These are phyloP conservation scores for Ferdinandea cuprea DNA, from an alignment of 2,888 invertebrate species.

Conservation along the genomic window DNA sequence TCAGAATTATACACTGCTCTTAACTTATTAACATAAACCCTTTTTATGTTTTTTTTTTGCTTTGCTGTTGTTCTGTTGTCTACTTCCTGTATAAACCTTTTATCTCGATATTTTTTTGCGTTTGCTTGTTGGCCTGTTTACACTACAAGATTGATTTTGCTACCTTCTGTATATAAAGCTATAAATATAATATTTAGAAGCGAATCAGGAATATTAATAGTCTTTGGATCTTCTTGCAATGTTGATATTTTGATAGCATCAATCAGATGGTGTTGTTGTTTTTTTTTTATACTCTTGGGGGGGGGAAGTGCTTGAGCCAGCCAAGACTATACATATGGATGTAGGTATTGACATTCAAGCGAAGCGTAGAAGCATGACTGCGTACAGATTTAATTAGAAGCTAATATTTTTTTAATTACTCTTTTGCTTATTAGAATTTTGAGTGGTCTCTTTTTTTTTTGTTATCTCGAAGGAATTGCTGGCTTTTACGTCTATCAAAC, in stretches of 20 bases:
- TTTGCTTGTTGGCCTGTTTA: constrained; percentile 1
- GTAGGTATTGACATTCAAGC: background rate
- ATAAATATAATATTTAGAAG: constrained; percentile 1
- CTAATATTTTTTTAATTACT: background rate
- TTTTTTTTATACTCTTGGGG: background rate
- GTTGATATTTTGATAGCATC: constrained; percentile 27
- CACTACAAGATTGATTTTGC: constrained; percentile 25
- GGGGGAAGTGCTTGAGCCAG: too few species aligned
- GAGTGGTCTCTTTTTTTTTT: background rate
- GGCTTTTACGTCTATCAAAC: background rate
- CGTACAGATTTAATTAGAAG: background rate
- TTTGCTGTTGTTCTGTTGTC: background rate
- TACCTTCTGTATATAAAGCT: constrained; percentile 6
- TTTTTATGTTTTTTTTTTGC: constrained; percentile 32
- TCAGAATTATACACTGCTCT: constrained; percentile 51
- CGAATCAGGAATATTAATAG: constrained; percentile 12
- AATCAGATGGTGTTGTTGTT: too few species aligned
- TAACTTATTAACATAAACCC: constrained; percentile 58
- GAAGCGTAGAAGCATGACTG: too few species aligned
- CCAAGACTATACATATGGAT: background rate
- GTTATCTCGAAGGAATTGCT: constrained; percentile 14
- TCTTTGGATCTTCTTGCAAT: background rate
- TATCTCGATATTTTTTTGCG: background rate
- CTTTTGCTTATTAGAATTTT: background rate
- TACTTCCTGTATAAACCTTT: background rate